Evolutionary conservation across 2,888 invertebrate species (phyloP).

Genomic region (Drosophila colorata): DNA sequence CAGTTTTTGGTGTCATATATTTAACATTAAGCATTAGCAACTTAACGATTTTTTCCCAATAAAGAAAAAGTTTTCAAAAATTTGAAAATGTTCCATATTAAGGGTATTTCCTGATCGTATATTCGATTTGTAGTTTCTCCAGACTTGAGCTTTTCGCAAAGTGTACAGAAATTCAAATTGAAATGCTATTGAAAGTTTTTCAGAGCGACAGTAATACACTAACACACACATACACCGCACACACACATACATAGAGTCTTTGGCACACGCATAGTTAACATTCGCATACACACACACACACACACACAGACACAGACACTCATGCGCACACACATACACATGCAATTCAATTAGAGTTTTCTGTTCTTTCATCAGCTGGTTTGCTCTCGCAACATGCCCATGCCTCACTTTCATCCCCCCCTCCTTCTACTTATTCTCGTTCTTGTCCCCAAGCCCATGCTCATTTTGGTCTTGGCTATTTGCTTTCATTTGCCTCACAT

Average conservation of each 20-base stretch:
- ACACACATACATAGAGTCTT: conserved; percentile 1
- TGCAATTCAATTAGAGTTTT: conserved; percentile 72
- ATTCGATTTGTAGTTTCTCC: too few relatives aligned
- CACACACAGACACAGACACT: conserved; percentile 10
- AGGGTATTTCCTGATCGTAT: neutral
- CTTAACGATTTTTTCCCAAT: too few relatives aligned
- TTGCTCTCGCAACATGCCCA: conserved; percentile 23
- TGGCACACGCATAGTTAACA: conserved; percentile 19
- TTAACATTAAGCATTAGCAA: too few relatives aligned
- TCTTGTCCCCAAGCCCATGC: conserved; percentile 7
- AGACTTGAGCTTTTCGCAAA: neutral
- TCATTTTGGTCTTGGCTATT: conserved; percentile 49
- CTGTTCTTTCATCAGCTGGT: conserved; percentile 61
- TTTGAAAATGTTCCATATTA: neutral
- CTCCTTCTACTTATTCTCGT: neutral
- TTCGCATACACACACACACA: conserved; percentile 1
- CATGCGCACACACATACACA: conserved; percentile 13
- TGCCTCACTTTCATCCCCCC: neutral
- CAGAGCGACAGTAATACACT: conserved; percentile 35
- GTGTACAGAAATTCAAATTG: conserved; percentile 51
- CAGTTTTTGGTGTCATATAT: too few relatives aligned
- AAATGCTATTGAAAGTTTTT: conserved; percentile 67
- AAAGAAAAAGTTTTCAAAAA: too few relatives aligned
- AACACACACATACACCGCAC: conserved; percentile 3
- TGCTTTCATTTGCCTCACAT: conserved; percentile 60